phyloP scores from a whole-genome alignment of 2,888 invertebrate genomes.

The Argynnis bischoffii region DNA sequence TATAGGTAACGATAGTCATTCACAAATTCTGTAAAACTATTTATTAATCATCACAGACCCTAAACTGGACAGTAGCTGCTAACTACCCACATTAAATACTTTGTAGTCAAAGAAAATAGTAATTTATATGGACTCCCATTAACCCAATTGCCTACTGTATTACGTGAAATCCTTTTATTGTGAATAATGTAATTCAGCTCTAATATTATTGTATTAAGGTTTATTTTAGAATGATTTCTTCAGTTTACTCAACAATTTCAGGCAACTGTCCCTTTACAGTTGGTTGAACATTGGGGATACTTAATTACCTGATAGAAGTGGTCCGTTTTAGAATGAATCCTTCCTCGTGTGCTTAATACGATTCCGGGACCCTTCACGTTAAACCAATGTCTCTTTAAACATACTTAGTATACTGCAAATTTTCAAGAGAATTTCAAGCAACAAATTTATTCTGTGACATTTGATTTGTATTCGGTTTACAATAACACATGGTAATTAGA shows the following conservation, averaged over 20 bases:
- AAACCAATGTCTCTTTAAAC: neutral
- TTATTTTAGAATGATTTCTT: slow-evolving; percentile 41
- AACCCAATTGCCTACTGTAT: slow-evolving; percentile 67
- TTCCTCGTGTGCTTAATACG: slow-evolving; percentile 26
- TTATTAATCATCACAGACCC: slow-evolving; percentile 4
- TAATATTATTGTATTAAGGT: slow-evolving; percentile 41
- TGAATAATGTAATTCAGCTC: slow-evolving; percentile 35
- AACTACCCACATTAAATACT: slow-evolving; percentile 66
- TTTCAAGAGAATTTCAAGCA: neutral
- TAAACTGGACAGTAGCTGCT: slow-evolving; percentile 60
- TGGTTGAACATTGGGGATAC: slow-evolving; percentile 68
- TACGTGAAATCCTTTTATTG: slow-evolving; percentile 35
- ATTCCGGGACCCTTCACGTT: slow-evolving; percentile 14
- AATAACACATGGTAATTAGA: slow-evolving; percentile 45
- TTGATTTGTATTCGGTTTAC: slow-evolving; percentile 38
- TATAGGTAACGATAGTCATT: no score
- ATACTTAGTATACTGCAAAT: slow-evolving; percentile 15
- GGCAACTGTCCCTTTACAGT: slow-evolving; percentile 67
- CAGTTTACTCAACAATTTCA: slow-evolving; percentile 59
- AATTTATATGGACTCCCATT: slow-evolving; percentile 73
- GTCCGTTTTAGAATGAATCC: slow-evolving; percentile 65
- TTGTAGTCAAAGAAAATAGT: slow-evolving; percentile 72
- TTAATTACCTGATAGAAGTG: slow-evolving; percentile 78
- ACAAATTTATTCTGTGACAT: slow-evolving; percentile 39
- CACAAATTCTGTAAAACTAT: no score